These are phyloP conservation scores for Microtus agrestis DNA, from an alignment of 2,797 vertebrate species.

Conservation along the genomic window DNA sequence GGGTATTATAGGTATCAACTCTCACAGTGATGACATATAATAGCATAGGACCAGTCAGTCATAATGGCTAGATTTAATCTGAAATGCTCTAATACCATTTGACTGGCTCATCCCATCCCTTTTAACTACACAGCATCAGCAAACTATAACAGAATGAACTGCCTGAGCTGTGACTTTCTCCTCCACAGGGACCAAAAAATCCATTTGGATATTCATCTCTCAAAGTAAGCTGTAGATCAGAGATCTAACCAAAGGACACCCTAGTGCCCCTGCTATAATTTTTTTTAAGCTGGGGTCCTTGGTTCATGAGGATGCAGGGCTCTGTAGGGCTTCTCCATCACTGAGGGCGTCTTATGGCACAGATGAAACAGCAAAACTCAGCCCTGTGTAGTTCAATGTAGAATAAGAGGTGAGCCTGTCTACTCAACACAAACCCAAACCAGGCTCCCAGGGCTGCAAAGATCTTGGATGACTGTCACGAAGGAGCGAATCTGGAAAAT, in stretches of 20 bases:
- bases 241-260: background rate
- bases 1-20: background rate
- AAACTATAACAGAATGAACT: background rate
- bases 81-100: slow-evolving; percentile 30
- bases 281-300: background rate
- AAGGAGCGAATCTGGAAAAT: slow-evolving; percentile 18
- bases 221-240: slow-evolving; percentile 6
- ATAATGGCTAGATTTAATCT: background rate
- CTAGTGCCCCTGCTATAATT: background rate
- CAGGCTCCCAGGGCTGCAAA: background rate
- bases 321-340: background rate
- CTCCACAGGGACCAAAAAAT: background rate
- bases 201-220: background rate
- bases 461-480: background rate
- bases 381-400: background rate
- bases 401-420: background rate
- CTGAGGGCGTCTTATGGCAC: background rate
- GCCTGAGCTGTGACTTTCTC: background rate
- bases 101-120: background rate
- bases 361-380: background rate
- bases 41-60: background rate
- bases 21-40: background rate
- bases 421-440: background rate
- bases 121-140: background rate
- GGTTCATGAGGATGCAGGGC: background rate